phyloP scores from a whole-genome alignment of 2,797 vertebrate species.

The Halcyon leucocephala region DNA sequence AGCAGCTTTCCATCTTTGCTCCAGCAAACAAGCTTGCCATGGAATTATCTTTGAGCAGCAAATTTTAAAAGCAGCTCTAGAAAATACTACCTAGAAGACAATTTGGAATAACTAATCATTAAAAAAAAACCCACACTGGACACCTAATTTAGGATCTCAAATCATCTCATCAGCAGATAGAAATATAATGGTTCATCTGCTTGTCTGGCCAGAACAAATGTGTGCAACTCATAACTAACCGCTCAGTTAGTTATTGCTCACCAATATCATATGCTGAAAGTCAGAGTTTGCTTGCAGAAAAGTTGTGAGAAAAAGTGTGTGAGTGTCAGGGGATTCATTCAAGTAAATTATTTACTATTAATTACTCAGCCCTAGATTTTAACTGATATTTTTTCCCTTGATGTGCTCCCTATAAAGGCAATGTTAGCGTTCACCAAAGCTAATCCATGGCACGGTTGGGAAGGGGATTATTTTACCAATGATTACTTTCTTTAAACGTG shows the following conservation, averaged over 20 bases:
- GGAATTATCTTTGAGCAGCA: not conserved
- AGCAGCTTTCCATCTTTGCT: not conserved
- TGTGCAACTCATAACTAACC: not conserved
- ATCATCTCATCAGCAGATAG: not conserved
- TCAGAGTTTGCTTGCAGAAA: not conserved
- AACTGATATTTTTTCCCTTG: constrained; percentile 52
- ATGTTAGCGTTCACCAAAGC: constrained; percentile 49
- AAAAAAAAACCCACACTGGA: not conserved
- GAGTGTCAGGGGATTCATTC: not conserved
- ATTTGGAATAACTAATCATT: constrained; percentile 9
- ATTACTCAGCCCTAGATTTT: constrained; percentile 38
- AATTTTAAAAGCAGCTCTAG: not conserved
- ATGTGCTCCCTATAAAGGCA: constrained; percentile 6
- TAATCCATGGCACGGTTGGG: not conserved
- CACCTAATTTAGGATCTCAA: constrained; percentile 6
- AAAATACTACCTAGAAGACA: constrained; percentile 15
- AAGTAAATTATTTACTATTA: constrained; percentile 18
- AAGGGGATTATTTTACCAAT: constrained; percentile 61
- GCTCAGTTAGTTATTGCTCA: rapidly evolving
- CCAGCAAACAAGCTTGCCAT: not conserved
- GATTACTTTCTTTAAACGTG: constrained; percentile 45
- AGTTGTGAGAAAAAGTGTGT: not conserved
- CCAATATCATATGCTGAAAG: not conserved
- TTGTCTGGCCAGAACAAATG: not conserved
- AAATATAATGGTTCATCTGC: not conserved